These are phyloP conservation scores for Scaeva pyrastri DNA, from an alignment of 2,888 invertebrate genomes.

Conservation along the genomic window DNA sequence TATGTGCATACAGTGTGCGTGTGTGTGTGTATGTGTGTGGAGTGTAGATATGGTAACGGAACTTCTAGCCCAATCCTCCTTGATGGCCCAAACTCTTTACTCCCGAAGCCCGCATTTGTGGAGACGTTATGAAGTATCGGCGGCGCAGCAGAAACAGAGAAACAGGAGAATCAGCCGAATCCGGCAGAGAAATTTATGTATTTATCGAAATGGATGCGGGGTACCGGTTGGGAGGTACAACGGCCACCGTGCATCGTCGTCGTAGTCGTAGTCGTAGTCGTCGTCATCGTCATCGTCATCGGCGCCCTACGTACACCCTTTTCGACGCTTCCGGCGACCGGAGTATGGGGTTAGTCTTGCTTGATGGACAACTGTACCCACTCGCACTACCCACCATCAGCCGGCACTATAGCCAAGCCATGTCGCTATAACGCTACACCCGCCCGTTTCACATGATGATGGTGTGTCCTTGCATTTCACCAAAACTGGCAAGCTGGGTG, in stretches of 20 bases:
- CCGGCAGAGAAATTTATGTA: conserved; percentile 73
- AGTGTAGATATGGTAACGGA: neutral
- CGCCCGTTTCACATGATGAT: conserved; percentile 62
- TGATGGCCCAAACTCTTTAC: conserved; percentile 50
- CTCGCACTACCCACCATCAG: conserved; percentile 38
- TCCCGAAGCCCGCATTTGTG: conserved; percentile 42
- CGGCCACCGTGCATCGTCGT: conserved; percentile 56
- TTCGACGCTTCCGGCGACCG: conserved; percentile 66
- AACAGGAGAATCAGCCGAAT: conserved; percentile 72
- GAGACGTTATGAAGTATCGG: conserved; percentile 74
- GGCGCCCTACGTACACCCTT: conserved; percentile 58
- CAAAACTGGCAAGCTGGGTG: conserved; percentile 62
- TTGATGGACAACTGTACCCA: conserved; percentile 76
- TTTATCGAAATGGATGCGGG: conserved; percentile 66
- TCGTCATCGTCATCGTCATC: neutral
- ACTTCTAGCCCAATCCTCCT: conserved; percentile 9
- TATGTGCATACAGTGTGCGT: conserved; percentile 18
- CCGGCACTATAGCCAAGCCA: conserved; percentile 22
- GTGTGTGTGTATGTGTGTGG: too few species aligned
- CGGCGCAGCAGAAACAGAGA: conserved; percentile 75
- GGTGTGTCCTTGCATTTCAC: conserved; percentile 74
- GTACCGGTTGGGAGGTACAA: conserved; percentile 28
- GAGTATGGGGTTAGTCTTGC: conserved; percentile 59
- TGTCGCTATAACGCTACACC: conserved; percentile 43
- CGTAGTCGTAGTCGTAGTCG: neutral